Evolutionary conservation across 1,140 invertebrate genomes (phyloP).

Genomic region (Neocloeon triangulifer): DNA sequence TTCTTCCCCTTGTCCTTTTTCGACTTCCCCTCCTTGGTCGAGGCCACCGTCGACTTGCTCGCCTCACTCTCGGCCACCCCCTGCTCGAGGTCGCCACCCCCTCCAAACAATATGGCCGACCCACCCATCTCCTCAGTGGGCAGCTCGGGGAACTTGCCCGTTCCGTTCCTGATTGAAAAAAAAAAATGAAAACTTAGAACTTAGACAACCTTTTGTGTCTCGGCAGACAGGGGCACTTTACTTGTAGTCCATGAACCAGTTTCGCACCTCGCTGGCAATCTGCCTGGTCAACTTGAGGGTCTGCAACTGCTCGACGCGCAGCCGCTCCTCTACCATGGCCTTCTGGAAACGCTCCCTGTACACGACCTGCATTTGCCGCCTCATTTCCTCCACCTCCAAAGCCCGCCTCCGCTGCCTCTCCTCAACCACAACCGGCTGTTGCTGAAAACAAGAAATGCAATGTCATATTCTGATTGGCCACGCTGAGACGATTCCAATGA

Average conservation of each 20-base stretch:
- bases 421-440: conserved; percentile 15
- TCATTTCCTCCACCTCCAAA: conserved; percentile 26
- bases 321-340: conserved; percentile 27
- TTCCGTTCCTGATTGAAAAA: too few species aligned
- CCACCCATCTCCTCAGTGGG: conserved; percentile 77
- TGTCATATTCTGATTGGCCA: conserved; percentile 4
- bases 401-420: conserved; percentile 14
- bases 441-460: conserved; percentile 11
- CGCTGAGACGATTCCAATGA: too few species aligned
- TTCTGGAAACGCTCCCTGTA: conserved; percentile 33
- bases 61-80: conserved; percentile 21
- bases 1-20: conserved; percentile 18
- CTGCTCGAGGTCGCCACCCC: conserved; percentile 40
- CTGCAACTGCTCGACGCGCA: conserved; percentile 21
- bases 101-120: conserved; percentile 56
- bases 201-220: too few species aligned
- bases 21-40: conserved; percentile 39
- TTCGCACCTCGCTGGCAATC: conserved; percentile 60
- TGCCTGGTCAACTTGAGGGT: conserved; percentile 30
- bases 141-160: conserved; percentile 74
- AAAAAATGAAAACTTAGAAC: too few species aligned
- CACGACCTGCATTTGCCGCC: conserved; percentile 33
- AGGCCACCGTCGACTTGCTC: conserved; percentile 48
- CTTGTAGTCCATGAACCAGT: conserved; percentile 61
- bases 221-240: too few species aligned